Evolutionary conservation across 2,113 vertebrate genomes (phyloP).

Genomic region (Lamprologus sp.): DNA sequence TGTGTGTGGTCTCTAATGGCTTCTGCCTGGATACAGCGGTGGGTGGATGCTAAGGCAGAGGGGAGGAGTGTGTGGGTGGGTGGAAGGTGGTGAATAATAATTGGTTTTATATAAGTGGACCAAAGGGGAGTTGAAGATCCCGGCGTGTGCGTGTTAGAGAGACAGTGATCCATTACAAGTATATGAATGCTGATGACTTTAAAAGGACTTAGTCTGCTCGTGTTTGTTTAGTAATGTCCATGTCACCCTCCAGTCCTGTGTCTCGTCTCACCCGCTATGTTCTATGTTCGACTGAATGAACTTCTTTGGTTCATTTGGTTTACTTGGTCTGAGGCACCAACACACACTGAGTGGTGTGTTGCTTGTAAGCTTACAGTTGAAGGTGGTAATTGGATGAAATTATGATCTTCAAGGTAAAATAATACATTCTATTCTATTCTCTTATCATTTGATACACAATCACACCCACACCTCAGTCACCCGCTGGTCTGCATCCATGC

Average conservation of each 20-base stretch:
- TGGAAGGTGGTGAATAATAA: neutral
- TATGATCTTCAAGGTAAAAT: neutral
- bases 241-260: neutral
- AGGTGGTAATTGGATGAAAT: neutral
- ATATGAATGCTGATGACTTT: neutral
- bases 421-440: neutral
- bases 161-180: neutral
- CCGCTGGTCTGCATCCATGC: neutral
- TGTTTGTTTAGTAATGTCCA: neutral
- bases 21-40: constrained; percentile 24
- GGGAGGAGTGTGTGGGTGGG: neutral
- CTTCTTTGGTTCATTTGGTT: neutral
- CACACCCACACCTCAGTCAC: neutral
- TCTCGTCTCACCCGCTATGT: neutral
- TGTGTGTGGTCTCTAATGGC: neutral
- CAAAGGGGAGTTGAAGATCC: neutral
- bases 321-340: neutral
- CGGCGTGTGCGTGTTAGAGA: neutral
- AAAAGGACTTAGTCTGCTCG: neutral
- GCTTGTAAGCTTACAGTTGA: neutral
- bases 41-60: neutral
- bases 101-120: constrained; percentile 9
- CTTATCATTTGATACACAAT: neutral
- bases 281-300: rapidly evolving
- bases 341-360: neutral